Conservation (phyloP, 1,140 invertebrate species). For the Polypedilum vanderplanki region DNA sequence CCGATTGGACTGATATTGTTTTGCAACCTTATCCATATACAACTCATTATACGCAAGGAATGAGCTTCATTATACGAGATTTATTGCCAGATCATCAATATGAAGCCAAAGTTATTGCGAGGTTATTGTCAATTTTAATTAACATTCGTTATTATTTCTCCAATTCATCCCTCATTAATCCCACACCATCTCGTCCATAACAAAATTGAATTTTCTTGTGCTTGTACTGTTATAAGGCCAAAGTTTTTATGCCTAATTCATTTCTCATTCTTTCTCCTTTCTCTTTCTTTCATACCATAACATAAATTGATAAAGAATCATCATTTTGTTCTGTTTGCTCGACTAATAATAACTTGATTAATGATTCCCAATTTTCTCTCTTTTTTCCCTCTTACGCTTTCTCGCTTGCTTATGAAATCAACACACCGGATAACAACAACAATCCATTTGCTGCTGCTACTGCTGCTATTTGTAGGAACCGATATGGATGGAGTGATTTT, state of each 20-base stretch:
- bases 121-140: slow-evolving; percentile 27
- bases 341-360: slow-evolving; percentile 25
- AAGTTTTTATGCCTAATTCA: slow-evolving; percentile 7
- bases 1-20: slow-evolving; percentile 49
- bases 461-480: slow-evolving; percentile 45
- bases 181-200: not conserved
- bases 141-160: not conserved
- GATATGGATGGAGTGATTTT: slow-evolving; percentile 48
- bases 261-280: not conserved
- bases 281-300: not conserved
- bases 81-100: slow-evolving; percentile 47
- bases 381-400: not conserved
- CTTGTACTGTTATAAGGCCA: not conserved
- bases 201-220: not conserved
- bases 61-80: slow-evolving; percentile 47
- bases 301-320: slow-evolving; percentile 8
- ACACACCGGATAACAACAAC: no score
- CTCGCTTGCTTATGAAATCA: not conserved
- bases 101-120: slow-evolving; percentile 49
- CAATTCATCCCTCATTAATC: not conserved
- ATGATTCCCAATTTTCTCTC: not conserved
- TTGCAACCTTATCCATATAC: slow-evolving; percentile 41
- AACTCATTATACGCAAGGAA: slow-evolving; percentile 43
- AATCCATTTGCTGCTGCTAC: not conserved
- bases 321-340: slow-evolving; percentile 28